phyloP scores from a whole-genome alignment of 2,113 vertebrate species.

The Indri indri region DNA sequence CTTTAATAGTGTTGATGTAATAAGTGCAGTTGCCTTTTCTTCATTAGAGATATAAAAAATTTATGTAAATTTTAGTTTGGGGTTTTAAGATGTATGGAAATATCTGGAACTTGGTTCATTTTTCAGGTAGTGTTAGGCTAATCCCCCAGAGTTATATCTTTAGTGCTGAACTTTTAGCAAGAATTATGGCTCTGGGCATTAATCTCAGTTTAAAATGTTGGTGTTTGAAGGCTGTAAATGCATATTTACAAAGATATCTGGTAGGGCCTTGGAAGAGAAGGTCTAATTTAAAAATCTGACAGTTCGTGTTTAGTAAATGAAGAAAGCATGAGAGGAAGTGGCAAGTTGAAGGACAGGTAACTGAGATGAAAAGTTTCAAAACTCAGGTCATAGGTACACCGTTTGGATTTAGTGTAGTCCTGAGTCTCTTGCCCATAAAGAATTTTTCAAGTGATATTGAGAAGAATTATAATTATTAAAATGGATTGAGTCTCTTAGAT shows the following conservation, averaged over 20 bases:
- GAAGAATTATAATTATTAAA: slow-evolving; percentile 38
- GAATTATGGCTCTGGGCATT: slow-evolving; percentile 32
- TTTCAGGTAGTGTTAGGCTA: slow-evolving; percentile 47
- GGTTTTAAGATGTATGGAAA: slow-evolving; percentile 46
- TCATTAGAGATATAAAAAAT: slow-evolving; percentile 54
- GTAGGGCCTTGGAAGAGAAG: slow-evolving; percentile 26
- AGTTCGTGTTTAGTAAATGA: slow-evolving; percentile 45
- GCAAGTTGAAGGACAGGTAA: background rate
- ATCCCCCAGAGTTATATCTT: slow-evolving; percentile 44
- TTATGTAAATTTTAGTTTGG: slow-evolving; percentile 43
- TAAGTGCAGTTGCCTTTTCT: slow-evolving; percentile 65
- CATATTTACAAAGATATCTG: slow-evolving; percentile 26
- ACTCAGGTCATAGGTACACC: background rate
- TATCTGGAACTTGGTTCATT: slow-evolving; percentile 56
- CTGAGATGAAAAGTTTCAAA: slow-evolving; percentile 52
- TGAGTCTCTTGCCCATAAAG: slow-evolving; percentile 21
- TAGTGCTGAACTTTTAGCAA: slow-evolving; percentile 57
- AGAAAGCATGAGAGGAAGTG: slow-evolving; percentile 29
- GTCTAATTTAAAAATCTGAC: background rate
- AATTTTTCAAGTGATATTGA: slow-evolving; percentile 47
- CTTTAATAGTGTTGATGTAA: slow-evolving; percentile 42
- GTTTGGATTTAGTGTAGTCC: slow-evolving; percentile 20
- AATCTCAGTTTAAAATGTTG: slow-evolving; percentile 54
- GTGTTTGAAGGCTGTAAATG: slow-evolving; percentile 40
- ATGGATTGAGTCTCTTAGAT: slow-evolving; percentile 34